Evolutionary conservation across 2,113 vertebrate species (phyloP).

Genomic region (Leucosticte australis): DNA sequence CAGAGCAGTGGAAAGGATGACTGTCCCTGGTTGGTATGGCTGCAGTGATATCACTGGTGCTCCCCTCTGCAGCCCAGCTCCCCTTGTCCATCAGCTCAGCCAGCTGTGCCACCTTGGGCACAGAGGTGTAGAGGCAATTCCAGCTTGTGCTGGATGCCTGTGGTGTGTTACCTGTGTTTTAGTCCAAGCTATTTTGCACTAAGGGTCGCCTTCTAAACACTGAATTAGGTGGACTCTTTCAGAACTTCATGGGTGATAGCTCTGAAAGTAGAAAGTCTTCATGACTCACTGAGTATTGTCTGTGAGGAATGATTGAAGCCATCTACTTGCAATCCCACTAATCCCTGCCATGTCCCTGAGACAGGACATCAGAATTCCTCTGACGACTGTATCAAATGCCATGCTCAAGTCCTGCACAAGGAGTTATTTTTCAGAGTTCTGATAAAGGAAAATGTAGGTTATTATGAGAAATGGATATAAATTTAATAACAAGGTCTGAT

Average conservation of each 20-base stretch:
- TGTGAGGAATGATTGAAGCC: constrained; percentile 50
- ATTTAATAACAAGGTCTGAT: constrained; percentile 69
- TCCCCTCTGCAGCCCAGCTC: neutral
- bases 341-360: constrained; percentile 24
- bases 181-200: neutral
- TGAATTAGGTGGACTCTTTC: constrained; percentile 15
- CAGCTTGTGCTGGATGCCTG: neutral
- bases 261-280: constrained; percentile 35
- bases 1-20: neutral
- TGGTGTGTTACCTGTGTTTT: neutral
- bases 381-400: constrained; percentile 22
- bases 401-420: neutral
- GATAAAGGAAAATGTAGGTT: constrained; percentile 58
- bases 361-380: constrained; percentile 51
- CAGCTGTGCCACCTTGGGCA: neutral
- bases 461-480: constrained; percentile 66
- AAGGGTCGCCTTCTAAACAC: neutral
- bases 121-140: neutral
- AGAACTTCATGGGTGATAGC: constrained; percentile 48
- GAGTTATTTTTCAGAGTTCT: constrained; percentile 51
- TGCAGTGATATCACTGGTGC: accelerated
- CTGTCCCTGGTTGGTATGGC: neutral
- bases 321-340: constrained; percentile 40
- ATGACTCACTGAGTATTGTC: constrained; percentile 37
- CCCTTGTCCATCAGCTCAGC: neutral